phyloP scores from a whole-genome alignment of 1,140 invertebrate genomes.

The Drosophila pallidifrons region DNA sequence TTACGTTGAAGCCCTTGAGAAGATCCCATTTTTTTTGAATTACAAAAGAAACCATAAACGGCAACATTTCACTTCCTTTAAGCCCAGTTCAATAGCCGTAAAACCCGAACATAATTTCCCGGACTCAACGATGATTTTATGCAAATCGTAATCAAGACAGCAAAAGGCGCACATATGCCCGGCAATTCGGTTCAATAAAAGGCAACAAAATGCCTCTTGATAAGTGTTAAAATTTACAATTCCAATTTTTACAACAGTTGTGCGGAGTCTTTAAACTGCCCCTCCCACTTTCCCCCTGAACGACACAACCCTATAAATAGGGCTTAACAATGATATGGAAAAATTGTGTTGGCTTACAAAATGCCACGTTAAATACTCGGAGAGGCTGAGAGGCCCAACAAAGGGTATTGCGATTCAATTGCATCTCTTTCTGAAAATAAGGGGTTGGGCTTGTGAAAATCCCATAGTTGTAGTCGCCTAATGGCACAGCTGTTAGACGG shows the following conservation, averaged over 20 bases:
- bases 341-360: constrained; percentile 49
- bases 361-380: constrained; percentile 31
- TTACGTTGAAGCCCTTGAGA: neutral
- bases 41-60: constrained; percentile 70
- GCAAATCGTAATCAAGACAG: constrained; percentile 75
- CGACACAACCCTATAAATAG: constrained; percentile 33
- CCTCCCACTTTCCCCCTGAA: neutral
- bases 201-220: constrained; percentile 71
- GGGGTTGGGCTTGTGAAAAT: constrained; percentile 26
- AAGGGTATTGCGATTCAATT: constrained; percentile 39
- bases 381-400: constrained; percentile 24
- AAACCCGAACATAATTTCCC: constrained; percentile 74
- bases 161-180: constrained; percentile 63
- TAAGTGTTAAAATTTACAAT: constrained; percentile 81
- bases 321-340: constrained; percentile 60
- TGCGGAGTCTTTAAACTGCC: constrained; percentile 47
- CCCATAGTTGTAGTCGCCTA: constrained; percentile 17
- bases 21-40: constrained; percentile 25
- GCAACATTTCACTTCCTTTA: constrained; percentile 63
- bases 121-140: constrained; percentile 74
- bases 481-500: constrained; percentile 53
- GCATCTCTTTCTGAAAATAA: constrained; percentile 5
- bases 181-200: constrained; percentile 76
- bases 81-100: constrained; percentile 58
- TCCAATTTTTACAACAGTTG: constrained; percentile 79